Conservation (phyloP, 2,797 vertebrate species). For the Epinephelus awoara region DNA sequence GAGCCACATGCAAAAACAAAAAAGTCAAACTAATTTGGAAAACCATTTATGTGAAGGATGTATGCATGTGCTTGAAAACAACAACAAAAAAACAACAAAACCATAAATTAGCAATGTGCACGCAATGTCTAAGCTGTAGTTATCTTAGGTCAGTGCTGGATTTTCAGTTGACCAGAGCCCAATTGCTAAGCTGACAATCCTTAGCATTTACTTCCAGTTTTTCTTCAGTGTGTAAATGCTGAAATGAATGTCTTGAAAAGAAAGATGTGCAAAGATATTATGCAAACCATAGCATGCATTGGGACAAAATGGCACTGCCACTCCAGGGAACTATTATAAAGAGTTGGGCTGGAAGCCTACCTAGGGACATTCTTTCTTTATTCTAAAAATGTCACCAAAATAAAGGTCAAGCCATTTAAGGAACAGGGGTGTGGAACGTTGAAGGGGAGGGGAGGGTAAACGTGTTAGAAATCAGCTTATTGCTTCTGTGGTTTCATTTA, state of each 20-base stretch:
- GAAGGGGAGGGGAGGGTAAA: slow-evolving; percentile 25
- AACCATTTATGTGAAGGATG: no score
- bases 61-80: background rate
- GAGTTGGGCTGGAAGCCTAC: slow-evolving; percentile 31
- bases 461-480: slow-evolving; percentile 59
- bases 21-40: no score
- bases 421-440: slow-evolving; percentile 19
- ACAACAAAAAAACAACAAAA: no score
- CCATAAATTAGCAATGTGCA: no score
- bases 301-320: slow-evolving; percentile 50
- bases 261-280: slow-evolving; percentile 24
- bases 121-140: background rate
- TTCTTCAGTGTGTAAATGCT: background rate
- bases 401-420: slow-evolving; percentile 75
- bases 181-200: slow-evolving; percentile 3
- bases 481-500: slow-evolving; percentile 62
- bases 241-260: slow-evolving; percentile 18
- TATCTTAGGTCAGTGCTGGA: background rate
- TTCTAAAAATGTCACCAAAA: slow-evolving; percentile 71
- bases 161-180: background rate
- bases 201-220: slow-evolving; percentile 2
- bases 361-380: slow-evolving; percentile 50
- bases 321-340: slow-evolving; percentile 38
- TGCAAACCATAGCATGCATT: slow-evolving; percentile 26
- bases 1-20: no score